Evolutionary conservation across 2,797 vertebrate species (phyloP).

Genomic region (Furcifer pardalis): DNA sequence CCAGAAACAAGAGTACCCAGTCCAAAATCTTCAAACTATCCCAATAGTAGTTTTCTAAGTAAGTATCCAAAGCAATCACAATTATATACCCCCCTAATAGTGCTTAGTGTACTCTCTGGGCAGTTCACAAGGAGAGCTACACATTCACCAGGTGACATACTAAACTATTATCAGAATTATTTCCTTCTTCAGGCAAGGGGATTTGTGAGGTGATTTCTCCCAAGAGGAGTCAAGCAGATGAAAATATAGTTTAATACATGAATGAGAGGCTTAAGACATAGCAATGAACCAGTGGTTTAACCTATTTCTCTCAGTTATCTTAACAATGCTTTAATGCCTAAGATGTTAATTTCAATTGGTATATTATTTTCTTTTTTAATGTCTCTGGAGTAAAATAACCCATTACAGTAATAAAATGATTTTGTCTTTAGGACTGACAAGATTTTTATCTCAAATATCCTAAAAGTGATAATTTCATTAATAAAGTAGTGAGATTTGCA

Average conservation of each 20-base stretch:
- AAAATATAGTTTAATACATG: not conserved
- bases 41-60: not conserved
- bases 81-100: no score
- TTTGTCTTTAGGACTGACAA: slow-evolving; percentile 14
- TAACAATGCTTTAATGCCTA: slow-evolving; percentile 21
- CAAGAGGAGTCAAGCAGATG: rapidly evolving
- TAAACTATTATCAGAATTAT: not conserved
- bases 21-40: not conserved
- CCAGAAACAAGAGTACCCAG: not conserved
- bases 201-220: rapidly evolving
- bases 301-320: not conserved
- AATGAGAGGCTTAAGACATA: not conserved
- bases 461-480: slow-evolving; percentile 57
- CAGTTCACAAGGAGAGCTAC: not conserved
- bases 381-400: slow-evolving; percentile 22
- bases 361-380: slow-evolving; percentile 4
- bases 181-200: not conserved
- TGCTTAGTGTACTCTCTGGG: no score
- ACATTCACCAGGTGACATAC: not conserved
- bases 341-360: not conserved
- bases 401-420: slow-evolving; percentile 32
- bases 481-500: slow-evolving; percentile 56
- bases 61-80: no score
- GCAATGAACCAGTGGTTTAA: not conserved
- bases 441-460: slow-evolving; percentile 34